Evolutionary conservation across 2,888 invertebrate genomes (phyloP), one percentile per base, ranked within the genome.

Genomic region (Spodoptera exigua): DNA sequence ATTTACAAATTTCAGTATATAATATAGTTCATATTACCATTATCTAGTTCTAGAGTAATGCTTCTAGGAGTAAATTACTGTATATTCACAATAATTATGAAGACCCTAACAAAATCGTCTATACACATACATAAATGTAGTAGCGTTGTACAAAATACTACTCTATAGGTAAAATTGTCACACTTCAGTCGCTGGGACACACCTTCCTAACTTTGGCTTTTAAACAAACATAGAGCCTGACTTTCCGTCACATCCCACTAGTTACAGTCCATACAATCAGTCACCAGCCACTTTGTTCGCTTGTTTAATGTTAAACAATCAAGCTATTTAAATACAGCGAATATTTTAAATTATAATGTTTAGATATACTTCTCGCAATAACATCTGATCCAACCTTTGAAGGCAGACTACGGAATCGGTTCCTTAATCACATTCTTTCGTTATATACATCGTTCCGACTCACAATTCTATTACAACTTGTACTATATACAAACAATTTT

Each of bases 401-500:
- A 77, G 84, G 84, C 82, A 75, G 83, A 83, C 81, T 76, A 78
- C 80, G 80, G 79, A 78, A 79, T 82, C 85, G 79, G 79, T 82
- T 82, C 79, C 81, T 81, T 75, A 70, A 85, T 87, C 86, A 86
- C 89, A 89, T 86, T 85, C 85, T 87, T 84, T 81, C 86, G 84
- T 85, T 92, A 92, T 93, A 82, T 92, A 93, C 93, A 93, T 83
- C 84, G 84, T 85, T 85, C 88, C 87, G 82, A 86, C 87, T 86
- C 91, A 83, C 87, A 85, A 86, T 85, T 87, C 89, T 91, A 89
- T 88, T 90, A 91, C 89, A 87, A 91, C 92, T 92, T 93, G 92
- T 94, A 93, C 93, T 94, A 94, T 94, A 92, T 94, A 94, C 93
- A 94, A 93, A 92, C 91, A 92, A 91, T 91, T 90, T 66, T 87